Conservation (phyloP, 2,797 vertebrate species). For the Leptoclinus maculatus region DNA sequence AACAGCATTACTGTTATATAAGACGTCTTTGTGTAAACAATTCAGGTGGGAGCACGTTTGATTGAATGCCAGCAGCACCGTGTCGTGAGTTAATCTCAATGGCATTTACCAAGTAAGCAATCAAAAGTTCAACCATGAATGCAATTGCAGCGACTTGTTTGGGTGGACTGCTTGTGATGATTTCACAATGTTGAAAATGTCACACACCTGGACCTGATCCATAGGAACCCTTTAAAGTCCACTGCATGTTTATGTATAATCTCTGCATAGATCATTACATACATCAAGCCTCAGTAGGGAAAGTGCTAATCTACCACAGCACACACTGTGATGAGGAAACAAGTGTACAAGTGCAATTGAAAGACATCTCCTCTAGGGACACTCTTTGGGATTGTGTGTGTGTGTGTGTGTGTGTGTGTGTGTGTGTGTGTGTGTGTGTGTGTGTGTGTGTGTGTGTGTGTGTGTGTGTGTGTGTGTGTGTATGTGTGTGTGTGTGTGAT, state of each 20-base stretch:
- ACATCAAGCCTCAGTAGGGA: background rate
- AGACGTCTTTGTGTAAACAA: background rate
- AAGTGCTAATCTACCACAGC: constrained; percentile 36
- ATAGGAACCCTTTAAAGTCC: background rate
- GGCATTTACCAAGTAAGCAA: constrained; percentile 5
- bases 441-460: background rate
- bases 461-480: background rate
- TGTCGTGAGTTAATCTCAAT: background rate
- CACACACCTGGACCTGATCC: background rate
- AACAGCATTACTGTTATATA: background rate
- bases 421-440: background rate
- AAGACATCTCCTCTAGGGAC: constrained; percentile 13
- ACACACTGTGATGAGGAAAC: constrained; percentile 9
- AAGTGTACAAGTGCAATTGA: constrained; percentile 15
- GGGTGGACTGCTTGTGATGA: background rate
- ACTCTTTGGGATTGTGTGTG: background rate
- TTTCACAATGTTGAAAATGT: background rate
- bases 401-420: background rate
- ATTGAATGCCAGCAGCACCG: constrained; percentile 1
- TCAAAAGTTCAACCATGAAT: background rate
- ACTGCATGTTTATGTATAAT: background rate
- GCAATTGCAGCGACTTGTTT: background rate
- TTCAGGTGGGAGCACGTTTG: background rate
- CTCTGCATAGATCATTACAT: constrained; percentile 7
- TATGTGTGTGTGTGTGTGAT: background rate